Evolutionary conservation across 1,140 invertebrate species (phyloP), one percentile per base, ranked within the genome.

Genomic region (Ephestia elutella): DNA sequence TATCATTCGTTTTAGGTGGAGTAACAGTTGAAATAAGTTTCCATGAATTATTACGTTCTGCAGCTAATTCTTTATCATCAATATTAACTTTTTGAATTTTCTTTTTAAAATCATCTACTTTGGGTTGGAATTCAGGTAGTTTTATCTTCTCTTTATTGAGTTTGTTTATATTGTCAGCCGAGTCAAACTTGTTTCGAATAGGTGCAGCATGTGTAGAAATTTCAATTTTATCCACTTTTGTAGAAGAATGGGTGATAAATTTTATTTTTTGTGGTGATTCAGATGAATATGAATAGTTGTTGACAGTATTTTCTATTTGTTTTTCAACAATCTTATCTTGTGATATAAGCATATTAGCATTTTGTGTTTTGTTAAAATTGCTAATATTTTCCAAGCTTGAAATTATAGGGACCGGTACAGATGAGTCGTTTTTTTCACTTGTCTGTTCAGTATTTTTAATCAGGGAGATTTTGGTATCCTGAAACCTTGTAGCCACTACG

Each of bases 51-150:
- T 88, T 87, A 30, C 80, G 67, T 60, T 81, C 75, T 59, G 68
- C 82, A 0, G 66, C 62, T 44, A 83, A 18, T 67, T 86, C 86
- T 61, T 86, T 84, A 15, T 88, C 83, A 49, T 84, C 82, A 51
- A 86, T 84, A 44, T 88, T 86, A n/a, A 89, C 80, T 73, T 87
- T 86, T 65, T 87, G 85, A 64, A 87, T 78, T 72, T 85, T 87
- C 62, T 87, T 87, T 65, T 86, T 87, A 54, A 82, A 78, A 51
- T 87, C 82, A 48, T 89, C 83, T 32, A 80, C 63, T 76, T 85
- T 89, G n/a, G 80, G 82, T 19, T 70, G 44, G 17, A 68, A 56
- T 28, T 66, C 55, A 44, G 66, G 20, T 48, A 63, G 32, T 44
- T 55, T 68, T 69, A 19, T 70, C 66, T 53, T 53, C 19, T 53